These are phyloP conservation scores for Sebastes paucispinis DNA, from an alignment of 2,797 vertebrate genomes.

Conservation along the genomic window DNA sequence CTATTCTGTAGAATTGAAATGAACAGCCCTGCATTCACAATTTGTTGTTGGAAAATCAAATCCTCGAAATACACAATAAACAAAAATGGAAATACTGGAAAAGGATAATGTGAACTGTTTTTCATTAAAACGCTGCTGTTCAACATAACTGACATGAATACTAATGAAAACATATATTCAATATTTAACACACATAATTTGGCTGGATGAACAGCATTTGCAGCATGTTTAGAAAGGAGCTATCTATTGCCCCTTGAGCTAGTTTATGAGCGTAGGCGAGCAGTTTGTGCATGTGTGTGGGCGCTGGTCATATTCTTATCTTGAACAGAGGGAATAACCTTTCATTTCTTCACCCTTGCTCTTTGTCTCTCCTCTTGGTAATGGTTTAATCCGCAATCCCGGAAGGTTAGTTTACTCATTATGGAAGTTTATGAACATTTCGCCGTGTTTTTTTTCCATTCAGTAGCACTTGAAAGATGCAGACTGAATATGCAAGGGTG, in stretches of 20 bases:
- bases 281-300: slow-evolving; percentile 35
- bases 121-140: background rate
- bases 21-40: background rate
- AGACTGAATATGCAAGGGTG: background rate
- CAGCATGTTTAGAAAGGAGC: background rate
- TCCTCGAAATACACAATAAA: background rate
- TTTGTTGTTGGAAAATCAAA: background rate
- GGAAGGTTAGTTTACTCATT: slow-evolving; percentile 38
- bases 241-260: slow-evolving; percentile 27
- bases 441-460: background rate
- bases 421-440: slow-evolving; percentile 18
- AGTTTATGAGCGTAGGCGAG: slow-evolving; percentile 38
- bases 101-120: background rate
- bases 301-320: slow-evolving; percentile 36
- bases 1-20: background rate
- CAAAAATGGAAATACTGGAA: background rate
- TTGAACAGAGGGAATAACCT: slow-evolving; percentile 58
- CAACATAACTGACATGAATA: background rate
- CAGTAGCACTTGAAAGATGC: slow-evolving; percentile 6
- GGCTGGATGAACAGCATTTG: background rate
- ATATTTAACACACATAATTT: background rate
- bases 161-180: background rate
- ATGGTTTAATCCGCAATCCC: slow-evolving; percentile 54
- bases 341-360: slow-evolving; percentile 39
- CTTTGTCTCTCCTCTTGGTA: slow-evolving; percentile 35